Conservation (phyloP, 1,140 invertebrate species). For the Drosophila fuyamai region DNA sequence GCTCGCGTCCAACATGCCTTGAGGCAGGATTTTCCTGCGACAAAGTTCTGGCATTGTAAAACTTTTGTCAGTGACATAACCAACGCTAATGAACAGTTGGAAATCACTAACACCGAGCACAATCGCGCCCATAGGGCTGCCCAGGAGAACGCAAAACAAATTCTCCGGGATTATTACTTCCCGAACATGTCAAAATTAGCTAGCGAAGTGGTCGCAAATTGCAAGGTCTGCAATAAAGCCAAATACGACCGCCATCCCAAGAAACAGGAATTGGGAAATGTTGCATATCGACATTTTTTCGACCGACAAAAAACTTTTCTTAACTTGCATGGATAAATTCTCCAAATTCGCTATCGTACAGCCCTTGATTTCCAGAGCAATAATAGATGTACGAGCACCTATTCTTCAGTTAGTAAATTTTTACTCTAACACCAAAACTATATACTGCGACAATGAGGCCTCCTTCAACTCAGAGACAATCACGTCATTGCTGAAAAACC, state of each 20-base stretch:
- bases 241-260: constrained; percentile 23
- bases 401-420: constrained; percentile 18
- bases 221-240: constrained; percentile 21
- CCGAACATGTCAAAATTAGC: constrained; percentile 22
- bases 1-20: too few species aligned
- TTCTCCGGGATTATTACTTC: constrained; percentile 20
- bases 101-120: constrained; percentile 9
- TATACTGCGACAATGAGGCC: too few species aligned
- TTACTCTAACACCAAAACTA: constrained; percentile 3
- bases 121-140: constrained; percentile 13
- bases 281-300: constrained; percentile 22
- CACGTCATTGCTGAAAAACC: too few species aligned
- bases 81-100: not conserved
- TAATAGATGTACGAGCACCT: constrained; percentile 6
- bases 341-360: constrained; percentile 19
- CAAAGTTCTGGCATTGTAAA: too few species aligned
- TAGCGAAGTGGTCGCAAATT: constrained; percentile 15
- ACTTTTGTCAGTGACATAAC: not conserved
- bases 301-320: constrained; percentile 19
- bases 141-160: constrained; percentile 12
- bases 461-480: too few species aligned
- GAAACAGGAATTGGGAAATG: constrained; percentile 16
- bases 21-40: too few species aligned
- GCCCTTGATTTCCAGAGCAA: constrained; percentile 2
- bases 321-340: constrained; percentile 19